Percentiles rank a stretch among this genome's conserved stretches.
phyloP scores from a whole-genome alignment of 2,888 invertebrate genomes.

The Mechanitis messenoides region DNA sequence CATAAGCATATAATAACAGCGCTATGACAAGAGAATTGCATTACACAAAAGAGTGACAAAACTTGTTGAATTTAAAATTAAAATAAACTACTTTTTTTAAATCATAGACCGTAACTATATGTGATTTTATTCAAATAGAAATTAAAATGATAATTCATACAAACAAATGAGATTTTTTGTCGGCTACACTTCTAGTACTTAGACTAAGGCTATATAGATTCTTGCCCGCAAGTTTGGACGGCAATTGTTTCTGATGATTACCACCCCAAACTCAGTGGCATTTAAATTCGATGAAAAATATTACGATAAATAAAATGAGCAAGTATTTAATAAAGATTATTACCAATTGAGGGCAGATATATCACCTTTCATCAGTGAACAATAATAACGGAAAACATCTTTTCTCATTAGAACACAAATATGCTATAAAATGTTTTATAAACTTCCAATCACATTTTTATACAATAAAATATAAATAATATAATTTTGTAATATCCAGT shows the following conservation, averaged over 20 bases:
- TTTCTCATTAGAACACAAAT: too few relatives aligned
- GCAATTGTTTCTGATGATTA: background rate
- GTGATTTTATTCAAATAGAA: background rate
- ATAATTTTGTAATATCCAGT: background rate
- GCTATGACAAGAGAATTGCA: constrained; percentile 29
- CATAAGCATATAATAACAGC: constrained; percentile 58
- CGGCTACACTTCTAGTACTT: too few relatives aligned
- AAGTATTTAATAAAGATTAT: too few relatives aligned
- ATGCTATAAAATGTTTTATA: background rate
- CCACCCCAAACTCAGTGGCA: too few relatives aligned
- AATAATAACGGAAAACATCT: too few relatives aligned
- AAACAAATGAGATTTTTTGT: too few relatives aligned
- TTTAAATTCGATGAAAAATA: background rate
- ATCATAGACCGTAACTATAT: background rate
- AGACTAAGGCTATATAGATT: background rate
- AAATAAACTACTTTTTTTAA: background rate
- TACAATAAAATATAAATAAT: background rate
- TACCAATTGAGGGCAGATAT: too few relatives aligned
- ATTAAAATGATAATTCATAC: too few relatives aligned
- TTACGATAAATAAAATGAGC: constrained; percentile 7
- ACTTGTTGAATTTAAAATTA: constrained; percentile 19
- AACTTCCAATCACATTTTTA: constrained; percentile 4
- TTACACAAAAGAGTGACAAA: constrained; percentile 37
- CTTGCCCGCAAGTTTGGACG: constrained; percentile 14
- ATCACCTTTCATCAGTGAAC: too few relatives aligned